Conservation (phyloP, 2,797 vertebrate species). For the Alectoris magna region DNA sequence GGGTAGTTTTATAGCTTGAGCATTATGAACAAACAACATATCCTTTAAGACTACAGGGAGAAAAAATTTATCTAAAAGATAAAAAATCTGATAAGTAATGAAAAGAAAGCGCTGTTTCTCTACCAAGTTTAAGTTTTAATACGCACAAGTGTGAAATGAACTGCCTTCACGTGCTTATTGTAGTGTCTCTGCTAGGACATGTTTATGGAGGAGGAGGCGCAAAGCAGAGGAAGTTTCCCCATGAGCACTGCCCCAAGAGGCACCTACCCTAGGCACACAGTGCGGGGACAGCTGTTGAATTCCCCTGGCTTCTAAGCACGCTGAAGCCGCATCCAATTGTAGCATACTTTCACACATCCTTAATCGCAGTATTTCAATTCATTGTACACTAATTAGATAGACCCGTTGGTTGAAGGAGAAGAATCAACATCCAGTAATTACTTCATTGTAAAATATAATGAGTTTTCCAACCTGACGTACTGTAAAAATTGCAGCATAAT, state of each 20-base stretch:
- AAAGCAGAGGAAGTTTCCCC: not conserved
- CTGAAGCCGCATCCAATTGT: not conserved
- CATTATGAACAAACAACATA: constrained; percentile 46
- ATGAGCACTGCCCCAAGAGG: not conserved
- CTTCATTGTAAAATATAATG: constrained; percentile 82
- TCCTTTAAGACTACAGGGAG: constrained; percentile 41
- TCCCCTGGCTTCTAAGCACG: not conserved
- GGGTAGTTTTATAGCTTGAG: constrained; percentile 44
- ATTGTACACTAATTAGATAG: constrained; percentile 80
- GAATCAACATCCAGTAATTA: constrained; percentile 80
- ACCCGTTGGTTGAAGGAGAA: constrained; percentile 75
- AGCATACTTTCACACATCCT: constrained; percentile 52
- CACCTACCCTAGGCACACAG: not conserved
- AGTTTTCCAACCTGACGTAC: constrained; percentile 75
- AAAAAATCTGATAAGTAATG: constrained; percentile 42
- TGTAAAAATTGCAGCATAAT: constrained; percentile 81
- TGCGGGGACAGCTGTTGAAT: not conserved
- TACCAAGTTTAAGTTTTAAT: constrained; percentile 11
- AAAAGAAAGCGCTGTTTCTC: constrained; percentile 47
- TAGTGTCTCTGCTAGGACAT: not conserved
- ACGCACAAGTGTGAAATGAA: not conserved
- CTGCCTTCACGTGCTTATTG: constrained; percentile 12
- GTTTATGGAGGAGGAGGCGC: not conserved
- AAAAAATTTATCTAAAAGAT: constrained; percentile 41
- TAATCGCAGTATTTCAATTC: constrained; percentile 74